Evolutionary conservation across 2,797 vertebrate genomes (phyloP).

Genomic region (Muraenolepis orangiensis): DNA sequence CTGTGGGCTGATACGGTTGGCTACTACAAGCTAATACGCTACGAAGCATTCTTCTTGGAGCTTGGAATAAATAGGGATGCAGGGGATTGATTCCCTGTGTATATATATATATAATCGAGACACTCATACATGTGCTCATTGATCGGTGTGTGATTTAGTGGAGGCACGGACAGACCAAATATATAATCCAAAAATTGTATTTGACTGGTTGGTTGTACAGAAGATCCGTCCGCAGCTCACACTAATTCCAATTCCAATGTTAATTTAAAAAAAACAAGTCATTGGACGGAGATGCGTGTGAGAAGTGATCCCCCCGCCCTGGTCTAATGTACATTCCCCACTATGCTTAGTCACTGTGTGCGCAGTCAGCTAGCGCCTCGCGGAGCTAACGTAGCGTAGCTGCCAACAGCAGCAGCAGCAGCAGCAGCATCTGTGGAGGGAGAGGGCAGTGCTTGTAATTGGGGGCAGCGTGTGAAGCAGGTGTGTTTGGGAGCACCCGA

Average conservation of each 20-base stretch:
- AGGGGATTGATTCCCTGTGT: background rate
- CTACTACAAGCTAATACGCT: slow-evolving; percentile 19
- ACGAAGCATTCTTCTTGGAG: slow-evolving; percentile 14
- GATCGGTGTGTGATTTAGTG: background rate
- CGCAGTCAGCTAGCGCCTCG: background rate
- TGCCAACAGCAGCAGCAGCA: background rate
- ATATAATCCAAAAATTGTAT: background rate
- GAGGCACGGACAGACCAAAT: background rate
- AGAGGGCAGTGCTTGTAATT: background rate
- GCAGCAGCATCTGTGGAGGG: background rate
- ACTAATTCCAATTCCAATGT: background rate
- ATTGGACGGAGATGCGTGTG: background rate
- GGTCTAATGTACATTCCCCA: background rate
- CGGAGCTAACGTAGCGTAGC: slow-evolving; percentile 1
- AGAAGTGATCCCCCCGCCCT: background rate
- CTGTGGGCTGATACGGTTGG: slow-evolving; percentile 33
- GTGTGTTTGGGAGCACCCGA: too few relatives aligned
- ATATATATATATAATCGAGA: too few relatives aligned
- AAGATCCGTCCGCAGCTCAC: background rate
- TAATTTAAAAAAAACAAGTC: background rate
- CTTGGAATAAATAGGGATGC: background rate
- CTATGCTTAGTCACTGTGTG: background rate
- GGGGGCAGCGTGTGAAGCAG: background rate
- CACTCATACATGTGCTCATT: too few relatives aligned
- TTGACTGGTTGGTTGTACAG: background rate